A percentile compares a stretch with the other conserved stretches of the same genome.
phyloP scores from a whole-genome alignment of 2,797 vertebrate genomes.

The Tachyglossus aculeatus region DNA sequence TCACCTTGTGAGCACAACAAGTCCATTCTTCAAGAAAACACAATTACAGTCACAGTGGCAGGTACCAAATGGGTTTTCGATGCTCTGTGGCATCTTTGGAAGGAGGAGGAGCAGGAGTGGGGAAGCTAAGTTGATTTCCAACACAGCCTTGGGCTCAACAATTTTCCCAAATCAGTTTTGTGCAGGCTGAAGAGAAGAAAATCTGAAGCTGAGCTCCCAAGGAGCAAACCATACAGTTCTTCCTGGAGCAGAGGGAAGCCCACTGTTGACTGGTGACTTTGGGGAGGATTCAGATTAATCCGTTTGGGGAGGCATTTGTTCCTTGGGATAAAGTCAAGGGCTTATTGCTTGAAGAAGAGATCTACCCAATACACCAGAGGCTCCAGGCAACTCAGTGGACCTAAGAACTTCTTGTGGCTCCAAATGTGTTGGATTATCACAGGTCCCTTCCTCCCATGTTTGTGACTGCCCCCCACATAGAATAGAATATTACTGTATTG shows the following conservation, averaged over 20 bases:
- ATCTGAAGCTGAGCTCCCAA: neutral
- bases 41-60: conserved; percentile 41
- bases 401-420: too few relatives aligned
- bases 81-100: conserved; percentile 43
- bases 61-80: conserved; percentile 44
- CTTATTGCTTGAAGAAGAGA: too few relatives aligned
- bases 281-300: neutral
- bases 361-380: too few relatives aligned
- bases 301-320: too few relatives aligned
- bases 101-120: conserved; percentile 29
- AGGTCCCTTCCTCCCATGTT: too few relatives aligned
- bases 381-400: too few relatives aligned
- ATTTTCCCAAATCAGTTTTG: conserved; percentile 46
- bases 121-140: conserved; percentile 32
- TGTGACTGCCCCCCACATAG: too few relatives aligned
- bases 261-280: neutral
- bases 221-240: neutral
- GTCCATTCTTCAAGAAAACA: conserved; percentile 48
- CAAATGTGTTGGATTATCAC: too few relatives aligned
- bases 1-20: conserved; percentile 29
- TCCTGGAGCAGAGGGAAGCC: neutral
- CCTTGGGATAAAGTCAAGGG: too few relatives aligned
- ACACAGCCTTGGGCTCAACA: conserved; percentile 41
- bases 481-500: too few relatives aligned
- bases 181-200: neutral